A percentile compares a stretch with the other conserved stretches of the same genome.
These are phyloP conservation scores for Ptychochromis oligacanthus DNA, from an alignment of 2,113 vertebrate genomes.

Conservation along the genomic window DNA sequence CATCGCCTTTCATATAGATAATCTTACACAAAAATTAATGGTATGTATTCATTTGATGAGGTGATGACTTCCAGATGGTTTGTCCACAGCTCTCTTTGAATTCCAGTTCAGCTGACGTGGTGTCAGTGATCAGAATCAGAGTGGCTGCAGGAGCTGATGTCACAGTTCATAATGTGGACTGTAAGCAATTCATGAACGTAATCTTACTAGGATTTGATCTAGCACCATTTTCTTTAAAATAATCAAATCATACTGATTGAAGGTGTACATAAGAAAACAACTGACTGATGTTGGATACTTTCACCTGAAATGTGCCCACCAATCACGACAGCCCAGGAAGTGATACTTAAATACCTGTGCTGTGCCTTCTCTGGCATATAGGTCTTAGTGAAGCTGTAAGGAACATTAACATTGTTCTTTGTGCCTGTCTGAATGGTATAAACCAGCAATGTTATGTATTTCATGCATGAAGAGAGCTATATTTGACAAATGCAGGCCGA, in stretches of 20 bases:
- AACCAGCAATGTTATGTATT: not conserved
- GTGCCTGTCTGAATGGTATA: not conserved
- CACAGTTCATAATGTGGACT: not conserved
- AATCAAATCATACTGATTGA: not conserved
- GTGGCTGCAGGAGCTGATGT: not conserved
- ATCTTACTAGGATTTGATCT: not conserved
- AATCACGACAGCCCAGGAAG: not conserved
- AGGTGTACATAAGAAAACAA: not conserved
- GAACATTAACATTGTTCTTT: not conserved
- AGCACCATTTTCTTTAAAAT: not conserved
- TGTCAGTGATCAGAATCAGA: conserved; percentile 11
- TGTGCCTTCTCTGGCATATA: too few species aligned
- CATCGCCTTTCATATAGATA: conserved; percentile 28
- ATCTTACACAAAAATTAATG: not conserved
- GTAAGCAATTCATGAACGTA: not conserved
- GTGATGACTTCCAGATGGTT: conserved; percentile 28
- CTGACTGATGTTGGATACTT: not conserved
- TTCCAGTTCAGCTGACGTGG: conserved; percentile 16
- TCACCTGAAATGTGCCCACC: not conserved
- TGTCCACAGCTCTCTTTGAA: conserved; percentile 1
- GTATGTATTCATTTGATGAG: conserved; percentile 27
- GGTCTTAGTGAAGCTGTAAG: not conserved
- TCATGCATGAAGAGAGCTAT: not conserved
- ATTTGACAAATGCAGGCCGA: conserved; percentile 13
- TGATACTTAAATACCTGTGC: too few species aligned